Evolutionary conservation across 2,888 invertebrate species (phyloP), one percentile per base, ranked within the genome.

Genomic region (Folsomia candida): DNA sequence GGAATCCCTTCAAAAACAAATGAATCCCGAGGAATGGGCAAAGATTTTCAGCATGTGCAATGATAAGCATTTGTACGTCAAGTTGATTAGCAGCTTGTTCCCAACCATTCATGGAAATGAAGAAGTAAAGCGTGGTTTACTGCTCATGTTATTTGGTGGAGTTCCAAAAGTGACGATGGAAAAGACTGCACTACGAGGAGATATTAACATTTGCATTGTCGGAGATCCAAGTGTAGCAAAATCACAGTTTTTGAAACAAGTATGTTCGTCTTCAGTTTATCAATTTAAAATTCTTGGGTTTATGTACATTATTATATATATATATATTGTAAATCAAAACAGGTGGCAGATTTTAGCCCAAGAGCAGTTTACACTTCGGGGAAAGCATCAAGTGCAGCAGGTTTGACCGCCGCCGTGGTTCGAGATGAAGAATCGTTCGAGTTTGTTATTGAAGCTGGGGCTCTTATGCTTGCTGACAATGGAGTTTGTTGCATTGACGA

Each of bases 401-500:
- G 99, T 87, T 87, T 99, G 62, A 99, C 99, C 0, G 99, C 99
- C 0, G 99, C 99, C 22, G 99, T 99, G 0, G 97, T 99, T 0
- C 89, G 88, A 84, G 99, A 99, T 82, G 98, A 99, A 83, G 99
- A 99, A 83, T 93, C 97, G 0, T 91, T 91, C 76, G 98, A 99
- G 85, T 99, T 98, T 85, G 98, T 99, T 9, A 99, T 99, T 75
- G 99, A 99, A 86, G 99, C 98, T 6, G 99, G 98, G n/a, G 99
- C 99, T 0, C 85, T 99, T 29, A 98, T 99, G 98, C 86, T 99
- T 81, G 99, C 99, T 0, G 99, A 99, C 84, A 97, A 97, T 82
- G 96, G n/a, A n/a, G n/a, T n/a, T n/a, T n/a, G n/a, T n/a, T n/a
- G n/a, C n/a, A n/a, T n/a, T n/a, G n/a, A n/a, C 97, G 3, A 93